phyloP scores from a whole-genome alignment of 23 tunicate species.

The Trididemnum nubilum region DNA sequence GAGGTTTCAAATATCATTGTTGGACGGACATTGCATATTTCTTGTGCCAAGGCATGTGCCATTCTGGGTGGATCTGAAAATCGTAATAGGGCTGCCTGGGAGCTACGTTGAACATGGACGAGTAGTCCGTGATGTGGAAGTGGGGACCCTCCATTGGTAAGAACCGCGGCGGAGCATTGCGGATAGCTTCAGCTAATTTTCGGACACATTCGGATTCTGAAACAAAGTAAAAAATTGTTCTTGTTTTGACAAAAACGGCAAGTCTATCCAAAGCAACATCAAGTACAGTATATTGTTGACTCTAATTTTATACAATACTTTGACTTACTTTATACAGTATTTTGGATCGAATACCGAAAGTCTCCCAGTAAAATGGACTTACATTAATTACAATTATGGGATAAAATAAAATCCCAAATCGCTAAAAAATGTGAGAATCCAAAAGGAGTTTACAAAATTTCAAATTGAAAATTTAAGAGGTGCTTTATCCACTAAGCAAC shows the following conservation, averaged over 20 bases:
- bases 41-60: constrained; percentile 94
- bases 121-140: constrained; percentile 85
- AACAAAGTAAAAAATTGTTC: neutral
- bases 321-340: no score
- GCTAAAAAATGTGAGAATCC: no score
- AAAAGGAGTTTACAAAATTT: no score
- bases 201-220: constrained; percentile 56
- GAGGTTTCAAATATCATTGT: neutral
- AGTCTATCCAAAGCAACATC: neutral
- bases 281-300: neutral
- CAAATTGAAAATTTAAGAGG: no score
- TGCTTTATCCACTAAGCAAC: no score
- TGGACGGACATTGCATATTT: constrained; percentile 52
- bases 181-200: constrained; percentile 47
- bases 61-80: constrained; percentile 89
- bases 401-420: no score
- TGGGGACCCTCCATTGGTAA: constrained; percentile 77
- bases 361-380: no score
- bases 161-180: constrained; percentile 50
- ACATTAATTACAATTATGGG: no score
- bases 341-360: no score
- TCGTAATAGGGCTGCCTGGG: constrained; percentile 54
- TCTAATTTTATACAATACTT: no score
- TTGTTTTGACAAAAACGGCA: no score
- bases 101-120: constrained; percentile 58